A percentile compares a stretch with the other conserved stretches of the same genome.
Evolutionary conservation across 2,797 vertebrate genomes (phyloP).

Genomic region (Etheostoma perlongum): DNA sequence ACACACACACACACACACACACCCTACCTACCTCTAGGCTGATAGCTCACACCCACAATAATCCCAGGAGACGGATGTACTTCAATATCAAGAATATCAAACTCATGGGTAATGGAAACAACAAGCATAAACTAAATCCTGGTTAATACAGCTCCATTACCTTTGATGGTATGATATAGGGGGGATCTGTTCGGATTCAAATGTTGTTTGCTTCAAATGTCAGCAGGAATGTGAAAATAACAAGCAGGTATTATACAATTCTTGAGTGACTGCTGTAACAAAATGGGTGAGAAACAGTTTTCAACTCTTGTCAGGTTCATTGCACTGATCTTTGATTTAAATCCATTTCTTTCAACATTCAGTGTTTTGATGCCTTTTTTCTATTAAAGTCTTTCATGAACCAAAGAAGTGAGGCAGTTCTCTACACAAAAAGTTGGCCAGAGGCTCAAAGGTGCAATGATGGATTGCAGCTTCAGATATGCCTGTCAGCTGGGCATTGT

Average conservation of each 20-base stretch:
- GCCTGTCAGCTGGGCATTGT: conserved; percentile 46
- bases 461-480: conserved; percentile 54
- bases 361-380: conserved; percentile 16
- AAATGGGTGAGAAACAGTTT: conserved; percentile 9
- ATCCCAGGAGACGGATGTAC: conserved; percentile 65
- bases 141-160: conserved; percentile 5
- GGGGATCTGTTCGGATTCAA: conserved; percentile 13
- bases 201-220: conserved; percentile 38
- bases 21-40: conserved; percentile 51
- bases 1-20: conserved; percentile 18
- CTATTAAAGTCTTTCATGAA: background rate
- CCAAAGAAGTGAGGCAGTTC: background rate
- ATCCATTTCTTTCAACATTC: background rate
- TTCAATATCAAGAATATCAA: conserved; percentile 66
- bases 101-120: conserved; percentile 40
- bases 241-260: conserved; percentile 5
- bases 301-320: background rate
- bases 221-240: conserved; percentile 39
- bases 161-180: conserved; percentile 16
- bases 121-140: conserved; percentile 21
- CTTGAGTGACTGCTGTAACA: conserved; percentile 14
- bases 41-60: conserved; percentile 67
- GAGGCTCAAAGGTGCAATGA: conserved; percentile 42
- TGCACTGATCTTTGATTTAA: conserved; percentile 12
- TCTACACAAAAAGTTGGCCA: conserved; percentile 11